Base-by-base conservation (phyloP, 2,797 vertebrate species). In the Bradypus variegatus region DNA sequence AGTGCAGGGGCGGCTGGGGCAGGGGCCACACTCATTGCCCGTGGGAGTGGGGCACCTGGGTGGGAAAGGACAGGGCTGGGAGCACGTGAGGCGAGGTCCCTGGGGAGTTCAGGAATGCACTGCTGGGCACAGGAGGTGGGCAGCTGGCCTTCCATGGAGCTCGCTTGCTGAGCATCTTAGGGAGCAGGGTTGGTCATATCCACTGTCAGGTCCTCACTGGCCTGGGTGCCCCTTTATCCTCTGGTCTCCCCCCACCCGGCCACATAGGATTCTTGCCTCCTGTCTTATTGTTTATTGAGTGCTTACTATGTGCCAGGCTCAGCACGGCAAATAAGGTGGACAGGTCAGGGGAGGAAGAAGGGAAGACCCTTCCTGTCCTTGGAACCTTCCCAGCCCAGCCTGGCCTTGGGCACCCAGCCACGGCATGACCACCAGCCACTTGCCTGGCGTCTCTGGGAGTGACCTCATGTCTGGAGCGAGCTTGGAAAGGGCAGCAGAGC, bases 391-490 rank as follows among this genome's bases (percentile, higher is more conserved):
- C 81, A 33, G 88, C 50, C 50, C 2, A 5, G n/a, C 87, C 89
- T 76, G 87, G 81, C 82, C 79, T 81, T 36, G 58, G 55, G 89
- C 67, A 60, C 12, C 31, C 55, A 12, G 67, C 15, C 62, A 89
- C 27, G 50, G 45, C 36, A 38, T 0, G 50, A 55, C 72, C 13
- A 10, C 88, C 38, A 73, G 36, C 65, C 33, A 33, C 69, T n/a
- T n/a, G n/a, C 86, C 15, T 19, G 64, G 88, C 64, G 9, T 93
- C 91, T 92, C 88, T 27, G 48, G 87, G 92, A 73, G 86, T 93
- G 96, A 96, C 93, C 75, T 95, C 95, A 94, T 90, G 89, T 95
- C 95, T 96, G 95, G 89, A 92, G 48, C 9, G 55, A 82, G 78
- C 64, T 75, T 31, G 58, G 67, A 67, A 36, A 60, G 13, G 53